These are phyloP conservation scores for Mactromeris polynyma DNA, from an alignment of 2,888 invertebrate species.

Conservation along the genomic window DNA sequence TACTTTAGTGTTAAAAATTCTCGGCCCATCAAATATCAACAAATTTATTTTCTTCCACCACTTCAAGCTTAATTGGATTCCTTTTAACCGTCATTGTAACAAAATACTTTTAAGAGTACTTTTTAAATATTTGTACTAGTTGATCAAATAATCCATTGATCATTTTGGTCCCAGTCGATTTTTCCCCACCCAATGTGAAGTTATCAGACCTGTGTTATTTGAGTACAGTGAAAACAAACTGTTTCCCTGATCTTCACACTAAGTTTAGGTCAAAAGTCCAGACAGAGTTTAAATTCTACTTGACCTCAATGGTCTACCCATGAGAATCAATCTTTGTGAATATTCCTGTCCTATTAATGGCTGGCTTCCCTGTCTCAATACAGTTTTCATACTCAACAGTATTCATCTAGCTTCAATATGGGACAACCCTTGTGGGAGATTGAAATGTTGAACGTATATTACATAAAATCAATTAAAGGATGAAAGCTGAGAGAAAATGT, in stretches of 20 bases:
- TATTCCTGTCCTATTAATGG: neutral
- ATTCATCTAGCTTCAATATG: neutral
- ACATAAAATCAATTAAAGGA: slow-evolving; percentile 20
- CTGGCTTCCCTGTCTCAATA: neutral
- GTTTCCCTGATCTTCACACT: neutral
- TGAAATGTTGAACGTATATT: neutral
- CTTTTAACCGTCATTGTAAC: neutral
- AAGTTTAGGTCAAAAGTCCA: slow-evolving; percentile 23
- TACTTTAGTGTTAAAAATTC: neutral
- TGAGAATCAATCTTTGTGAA: slow-evolving; percentile 4
- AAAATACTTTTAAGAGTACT: neutral
- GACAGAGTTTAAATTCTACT: slow-evolving; percentile 25
- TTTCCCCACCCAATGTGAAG: slow-evolving; percentile 4
- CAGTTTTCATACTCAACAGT: neutral
- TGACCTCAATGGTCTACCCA: slow-evolving; percentile 19
- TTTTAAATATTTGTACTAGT: slow-evolving; percentile 8
- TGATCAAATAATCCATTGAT: slow-evolving; percentile 16
- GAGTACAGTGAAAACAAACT: slow-evolving; percentile 18
- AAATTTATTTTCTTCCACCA: neutral
- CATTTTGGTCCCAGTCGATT: neutral
- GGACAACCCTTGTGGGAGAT: neutral
- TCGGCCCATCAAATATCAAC: neutral
- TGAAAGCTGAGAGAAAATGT: slow-evolving; percentile 6
- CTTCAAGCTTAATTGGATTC: neutral
- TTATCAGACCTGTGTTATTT: neutral